Conservation (phyloP, 2,888 invertebrate species). For the Drosophila infuscata region DNA sequence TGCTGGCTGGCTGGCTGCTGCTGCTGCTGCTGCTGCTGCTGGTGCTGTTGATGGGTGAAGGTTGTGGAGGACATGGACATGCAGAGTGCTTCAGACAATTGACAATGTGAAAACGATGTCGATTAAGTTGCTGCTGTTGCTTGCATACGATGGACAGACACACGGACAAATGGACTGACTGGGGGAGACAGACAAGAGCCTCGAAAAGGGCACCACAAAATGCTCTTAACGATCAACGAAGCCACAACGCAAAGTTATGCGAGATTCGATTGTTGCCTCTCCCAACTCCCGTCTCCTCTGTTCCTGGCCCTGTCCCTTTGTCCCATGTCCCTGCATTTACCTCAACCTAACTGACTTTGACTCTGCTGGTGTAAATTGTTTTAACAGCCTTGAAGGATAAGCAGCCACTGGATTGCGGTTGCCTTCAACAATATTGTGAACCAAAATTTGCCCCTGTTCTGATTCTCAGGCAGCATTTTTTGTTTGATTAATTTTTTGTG, state of each 20-base stretch:
- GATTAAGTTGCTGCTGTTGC: conserved; percentile 76
- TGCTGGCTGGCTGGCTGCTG: conserved; percentile 30
- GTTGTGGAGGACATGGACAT: conserved; percentile 68
- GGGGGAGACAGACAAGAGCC: conserved; percentile 4
- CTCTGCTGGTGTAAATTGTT: conserved; percentile 73
- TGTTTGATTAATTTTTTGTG: conserved; percentile 9
- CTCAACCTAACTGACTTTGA: conserved; percentile 34
- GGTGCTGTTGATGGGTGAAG: conserved; percentile 73
- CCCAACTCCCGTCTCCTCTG: background rate
- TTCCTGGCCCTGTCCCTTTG: background rate
- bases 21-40: conserved; percentile 32
- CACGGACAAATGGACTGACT: conserved; percentile 1
- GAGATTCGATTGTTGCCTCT: conserved; percentile 53
- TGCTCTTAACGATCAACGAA: conserved; percentile 67
- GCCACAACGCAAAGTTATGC: conserved; percentile 72
- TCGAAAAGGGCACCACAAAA: conserved; percentile 60
- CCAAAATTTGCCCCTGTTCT: conserved; percentile 31
- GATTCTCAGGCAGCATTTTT: conserved; percentile 16
- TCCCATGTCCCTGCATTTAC: background rate
- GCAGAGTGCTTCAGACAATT: conserved; percentile 77
- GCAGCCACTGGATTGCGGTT: conserved; percentile 60
- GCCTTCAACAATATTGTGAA: conserved; percentile 51
- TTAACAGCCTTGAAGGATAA: conserved; percentile 79
- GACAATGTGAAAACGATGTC: conserved; percentile 79
- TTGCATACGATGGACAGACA: conserved; percentile 56